These are phyloP conservation scores for Macrobrachium rosenbergii DNA, from an alignment of 1,140 invertebrate genomes.

Conservation along the genomic window DNA sequence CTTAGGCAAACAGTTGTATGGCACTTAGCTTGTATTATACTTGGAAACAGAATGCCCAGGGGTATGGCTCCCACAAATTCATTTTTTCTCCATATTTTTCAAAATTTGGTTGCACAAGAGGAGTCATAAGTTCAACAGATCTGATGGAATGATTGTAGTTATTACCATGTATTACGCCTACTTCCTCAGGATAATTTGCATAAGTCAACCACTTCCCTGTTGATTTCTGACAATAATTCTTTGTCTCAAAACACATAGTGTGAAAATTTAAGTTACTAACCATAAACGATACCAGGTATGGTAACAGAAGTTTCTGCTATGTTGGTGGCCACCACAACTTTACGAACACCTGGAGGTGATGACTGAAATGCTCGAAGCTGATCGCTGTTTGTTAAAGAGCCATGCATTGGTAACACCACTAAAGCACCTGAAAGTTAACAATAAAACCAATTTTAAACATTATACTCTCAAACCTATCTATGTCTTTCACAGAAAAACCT, in stretches of 20 bases:
- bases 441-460: too few species aligned
- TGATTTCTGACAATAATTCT: conserved; percentile 27
- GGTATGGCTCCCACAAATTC: too few species aligned
- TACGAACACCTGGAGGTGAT: conserved; percentile 81
- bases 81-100: too few species aligned
- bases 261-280: conserved; percentile 71
- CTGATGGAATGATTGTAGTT: too few species aligned
- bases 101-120: too few species aligned
- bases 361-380: conserved; percentile 91
- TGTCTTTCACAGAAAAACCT: background rate
- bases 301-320: conserved; percentile 97
- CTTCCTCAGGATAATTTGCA: too few species aligned
- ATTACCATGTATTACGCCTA: too few species aligned
- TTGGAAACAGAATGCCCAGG: too few species aligned
- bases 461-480: too few species aligned
- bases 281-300: conserved; percentile 90
- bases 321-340: conserved; percentile 96
- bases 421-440: background rate
- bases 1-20: too few species aligned
- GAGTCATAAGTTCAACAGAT: too few species aligned
- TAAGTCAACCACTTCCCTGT: background rate
- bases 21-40: too few species aligned
- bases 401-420: conserved; percentile 91
- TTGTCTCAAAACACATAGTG: conserved; percentile 17
- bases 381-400: conserved; percentile 85